Percentiles rank a stretch among this genome's conserved stretches.
Conservation (phyloP, 2,797 vertebrate species). For the Furcifer pardalis region DNA sequence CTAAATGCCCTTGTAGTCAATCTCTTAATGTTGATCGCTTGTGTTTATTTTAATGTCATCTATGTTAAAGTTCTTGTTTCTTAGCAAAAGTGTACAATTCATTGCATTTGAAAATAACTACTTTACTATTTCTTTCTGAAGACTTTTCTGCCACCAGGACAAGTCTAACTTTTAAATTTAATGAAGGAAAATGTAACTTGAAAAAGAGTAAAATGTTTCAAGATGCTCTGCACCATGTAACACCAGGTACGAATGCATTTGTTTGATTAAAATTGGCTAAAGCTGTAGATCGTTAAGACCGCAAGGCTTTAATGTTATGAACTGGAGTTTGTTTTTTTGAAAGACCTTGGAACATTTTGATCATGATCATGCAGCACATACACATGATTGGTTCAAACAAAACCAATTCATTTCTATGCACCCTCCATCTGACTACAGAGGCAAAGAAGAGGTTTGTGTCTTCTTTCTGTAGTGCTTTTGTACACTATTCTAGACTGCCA, state of each 20-base stretch:
- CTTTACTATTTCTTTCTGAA: constrained; percentile 77
- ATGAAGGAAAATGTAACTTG: constrained; percentile 90
- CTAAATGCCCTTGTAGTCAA: no score
- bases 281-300: constrained; percentile 13
- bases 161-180: constrained; percentile 91
- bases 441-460: no score
- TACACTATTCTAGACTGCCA: neutral
- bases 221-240: constrained; percentile 81
- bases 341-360: neutral
- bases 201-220: constrained; percentile 89
- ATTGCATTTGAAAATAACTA: constrained; percentile 54
- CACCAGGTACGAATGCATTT: constrained; percentile 85
- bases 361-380: neutral
- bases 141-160: constrained; percentile 85
- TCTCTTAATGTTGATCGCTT: neutral
- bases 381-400: neutral
- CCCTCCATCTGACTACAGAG: neutral
- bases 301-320: neutral
- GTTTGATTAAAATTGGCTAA: constrained; percentile 42
- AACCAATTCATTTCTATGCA: neutral
- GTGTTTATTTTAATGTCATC: constrained; percentile 16
- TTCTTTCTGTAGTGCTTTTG: neutral
- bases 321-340: neutral
- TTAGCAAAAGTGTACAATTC: constrained; percentile 27
- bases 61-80: neutral